Evolutionary conservation across 1,140 invertebrate genomes (phyloP).

Genomic region (Dolichoris vasculosae): DNA sequence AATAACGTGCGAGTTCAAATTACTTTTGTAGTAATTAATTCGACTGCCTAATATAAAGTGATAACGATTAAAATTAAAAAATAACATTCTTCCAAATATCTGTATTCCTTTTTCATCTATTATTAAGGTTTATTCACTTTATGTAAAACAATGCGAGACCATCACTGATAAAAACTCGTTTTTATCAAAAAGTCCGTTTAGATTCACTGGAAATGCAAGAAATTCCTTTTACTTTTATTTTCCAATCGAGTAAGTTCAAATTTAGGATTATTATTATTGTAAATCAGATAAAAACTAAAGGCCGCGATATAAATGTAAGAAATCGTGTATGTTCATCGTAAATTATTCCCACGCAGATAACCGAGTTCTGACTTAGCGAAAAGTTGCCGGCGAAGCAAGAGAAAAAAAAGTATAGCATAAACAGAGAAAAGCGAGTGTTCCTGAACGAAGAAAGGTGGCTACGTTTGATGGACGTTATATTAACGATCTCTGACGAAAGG

Average conservation of each 20-base stretch:
- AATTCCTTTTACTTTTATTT: neutral
- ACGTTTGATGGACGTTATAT: conserved; percentile 5
- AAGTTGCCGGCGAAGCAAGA: neutral
- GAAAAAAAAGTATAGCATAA: conserved; percentile 28
- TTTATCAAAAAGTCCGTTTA: neutral
- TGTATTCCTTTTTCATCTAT: too few species aligned
- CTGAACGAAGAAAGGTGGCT: neutral
- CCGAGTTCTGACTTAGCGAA: neutral
- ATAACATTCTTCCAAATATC: too few species aligned
- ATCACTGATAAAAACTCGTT: neutral
- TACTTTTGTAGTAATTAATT: too few species aligned
- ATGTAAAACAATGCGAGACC: neutral
- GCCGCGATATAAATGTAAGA: neutral
- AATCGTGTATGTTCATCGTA: neutral
- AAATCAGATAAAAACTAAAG: neutral
- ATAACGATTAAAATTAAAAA: too few species aligned
- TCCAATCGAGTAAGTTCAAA: neutral
- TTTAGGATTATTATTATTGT: neutral
- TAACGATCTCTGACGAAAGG: conserved; percentile 38
- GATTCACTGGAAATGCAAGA: neutral
- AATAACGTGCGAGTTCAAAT: too few species aligned
- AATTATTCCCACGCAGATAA: neutral
- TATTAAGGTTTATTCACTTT: neutral
- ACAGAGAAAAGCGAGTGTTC: conserved; percentile 23
- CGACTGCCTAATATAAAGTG: too few species aligned